Percentiles rank a stretch among this genome's conserved stretches.
phyloP scores from a whole-genome alignment of 2,888 invertebrate genomes.

The Drosophila sordidula region DNA sequence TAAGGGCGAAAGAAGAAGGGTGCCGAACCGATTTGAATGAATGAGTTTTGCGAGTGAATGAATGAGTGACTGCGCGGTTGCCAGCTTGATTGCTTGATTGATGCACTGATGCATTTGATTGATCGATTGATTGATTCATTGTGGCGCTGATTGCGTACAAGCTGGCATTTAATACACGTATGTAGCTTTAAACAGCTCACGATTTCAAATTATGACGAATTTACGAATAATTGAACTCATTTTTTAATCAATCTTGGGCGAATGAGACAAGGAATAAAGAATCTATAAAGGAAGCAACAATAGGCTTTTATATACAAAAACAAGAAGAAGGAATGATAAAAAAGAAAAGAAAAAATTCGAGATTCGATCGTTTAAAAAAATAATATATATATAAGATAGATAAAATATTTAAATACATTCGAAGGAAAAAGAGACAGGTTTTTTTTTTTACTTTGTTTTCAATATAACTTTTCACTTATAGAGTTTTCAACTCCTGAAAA shows the following conservation, averaged over 20 bases:
- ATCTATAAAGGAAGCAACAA: neutral
- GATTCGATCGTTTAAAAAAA: too few relatives aligned
- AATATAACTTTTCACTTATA: too few relatives aligned
- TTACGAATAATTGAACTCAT: neutral
- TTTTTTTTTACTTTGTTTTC: too few relatives aligned
- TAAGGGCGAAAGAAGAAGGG: conserved; percentile 32
- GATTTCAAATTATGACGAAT: neutral
- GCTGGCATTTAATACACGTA: neutral
- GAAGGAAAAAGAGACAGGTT: too few relatives aligned
- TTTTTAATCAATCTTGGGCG: neutral
- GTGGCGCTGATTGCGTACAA: conserved; percentile 32
- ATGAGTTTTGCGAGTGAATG: conserved; percentile 46
- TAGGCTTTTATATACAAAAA: too few relatives aligned
- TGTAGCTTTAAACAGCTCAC: neutral
- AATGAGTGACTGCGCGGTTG: conserved; percentile 41
- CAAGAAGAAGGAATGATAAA: too few relatives aligned
- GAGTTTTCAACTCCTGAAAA: too few relatives aligned
- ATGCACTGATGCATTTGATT: conserved; percentile 58
- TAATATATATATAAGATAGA: too few relatives aligned
- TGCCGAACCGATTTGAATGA: conserved; percentile 57
- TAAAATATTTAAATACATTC: too few relatives aligned
- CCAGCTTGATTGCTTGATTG: conserved; percentile 64
- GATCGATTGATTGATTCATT: conserved; percentile 60
- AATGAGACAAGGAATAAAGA: too few relatives aligned
- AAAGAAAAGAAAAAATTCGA: too few relatives aligned